Percentiles rank a stretch among this genome's conserved stretches.
These are phyloP conservation scores for Anarrhichthys ocellatus DNA, from an alignment of 2,113 vertebrate genomes.

Conservation along the genomic window DNA sequence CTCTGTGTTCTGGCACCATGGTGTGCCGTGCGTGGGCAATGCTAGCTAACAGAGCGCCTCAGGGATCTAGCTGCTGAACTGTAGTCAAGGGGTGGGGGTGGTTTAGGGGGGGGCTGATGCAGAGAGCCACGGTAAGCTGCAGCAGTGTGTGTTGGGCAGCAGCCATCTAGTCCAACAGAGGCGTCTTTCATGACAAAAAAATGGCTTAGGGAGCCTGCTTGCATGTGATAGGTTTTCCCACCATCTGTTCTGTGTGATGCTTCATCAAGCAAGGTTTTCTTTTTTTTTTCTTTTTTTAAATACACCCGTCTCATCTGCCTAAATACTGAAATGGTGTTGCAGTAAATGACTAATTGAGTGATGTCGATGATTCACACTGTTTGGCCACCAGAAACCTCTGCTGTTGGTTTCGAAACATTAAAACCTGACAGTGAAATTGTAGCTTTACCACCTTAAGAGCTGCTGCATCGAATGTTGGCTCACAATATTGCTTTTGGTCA, in stretches of 20 bases:
- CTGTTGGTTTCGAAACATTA: constrained; percentile 39
- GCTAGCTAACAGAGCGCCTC: constrained; percentile 70
- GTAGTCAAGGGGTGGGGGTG: constrained; percentile 57
- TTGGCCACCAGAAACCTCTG: constrained; percentile 48
- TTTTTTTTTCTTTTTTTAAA: constrained; percentile 31
- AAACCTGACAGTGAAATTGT: constrained; percentile 38
- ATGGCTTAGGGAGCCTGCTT: constrained; percentile 50
- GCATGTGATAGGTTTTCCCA: constrained; percentile 62
- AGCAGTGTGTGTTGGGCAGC: constrained; percentile 53
- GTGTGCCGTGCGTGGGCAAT: constrained; percentile 71
- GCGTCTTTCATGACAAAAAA: constrained; percentile 65
- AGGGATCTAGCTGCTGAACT: constrained; percentile 70
- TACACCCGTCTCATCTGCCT: constrained; percentile 26
- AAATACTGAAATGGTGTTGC: constrained; percentile 32
- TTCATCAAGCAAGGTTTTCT: constrained; percentile 33
- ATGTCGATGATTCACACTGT: constrained; percentile 57
- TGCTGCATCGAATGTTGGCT: constrained; percentile 17
- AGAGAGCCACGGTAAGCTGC: constrained; percentile 48
- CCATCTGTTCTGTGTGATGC: constrained; percentile 66
- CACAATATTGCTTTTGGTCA: constrained; percentile 12
- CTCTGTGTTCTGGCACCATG: constrained; percentile 71
- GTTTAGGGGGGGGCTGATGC: constrained; percentile 42
- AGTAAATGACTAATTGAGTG: constrained; percentile 50
- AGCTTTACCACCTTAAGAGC: constrained; percentile 36
- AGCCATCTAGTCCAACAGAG: constrained; percentile 60